Base-by-base conservation (phyloP, 2,113 vertebrate species). In the Mastomys natalensis region DNA sequence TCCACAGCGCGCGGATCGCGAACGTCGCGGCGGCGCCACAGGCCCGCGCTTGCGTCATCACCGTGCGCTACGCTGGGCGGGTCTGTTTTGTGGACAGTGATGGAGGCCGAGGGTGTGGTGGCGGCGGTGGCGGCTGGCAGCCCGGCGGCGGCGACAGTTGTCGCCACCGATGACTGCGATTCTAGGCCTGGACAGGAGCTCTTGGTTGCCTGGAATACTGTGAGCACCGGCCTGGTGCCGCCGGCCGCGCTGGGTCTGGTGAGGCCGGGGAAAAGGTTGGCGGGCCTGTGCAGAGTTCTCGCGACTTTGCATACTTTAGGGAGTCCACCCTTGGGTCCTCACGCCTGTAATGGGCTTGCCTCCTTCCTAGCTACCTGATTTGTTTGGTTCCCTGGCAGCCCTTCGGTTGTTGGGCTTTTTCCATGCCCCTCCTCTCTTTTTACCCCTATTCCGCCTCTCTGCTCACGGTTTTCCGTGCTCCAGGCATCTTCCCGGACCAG, bases 181-280 rank as follows among this genome's bases (percentile, higher is more conserved):
- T 62, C 74, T 58, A 94, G 78, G 12, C 90, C 93, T 15, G 90
- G 89, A 1, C 96, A 87, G 82, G 97, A 92, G 66, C 95, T 99
- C 10, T 88, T 98, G 26, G 95, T 92, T 24, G 98, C 98, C 73
- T 99, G 98, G 98, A 96, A 78, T 64, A 96, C 97, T 70, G 97
- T 99, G 87, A 98, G 98, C 98, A 90, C 98, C 26, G 98, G 98
- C 21, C 98, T 98, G 90, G 98, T 98, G 68, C 98, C 98, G 55
- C 97, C 98, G 84, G 98, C 97, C 0, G 98, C 98, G 9, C 97
- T 98, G 92, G 98, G 98, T 24, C 96, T 98, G 98, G 98, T 99
- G 95, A 98, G 98, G 68, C 81, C 84, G 21, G 51, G 62, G 95
- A 31, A n/a, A 17, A 16, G 13, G 55, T 43, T 37, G 5, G 9